Percentiles rank a stretch among this genome's conserved stretches.
These are phyloP conservation scores for Polymixis flavicincta DNA, from an alignment of 2,888 invertebrate species.

Conservation along the genomic window DNA sequence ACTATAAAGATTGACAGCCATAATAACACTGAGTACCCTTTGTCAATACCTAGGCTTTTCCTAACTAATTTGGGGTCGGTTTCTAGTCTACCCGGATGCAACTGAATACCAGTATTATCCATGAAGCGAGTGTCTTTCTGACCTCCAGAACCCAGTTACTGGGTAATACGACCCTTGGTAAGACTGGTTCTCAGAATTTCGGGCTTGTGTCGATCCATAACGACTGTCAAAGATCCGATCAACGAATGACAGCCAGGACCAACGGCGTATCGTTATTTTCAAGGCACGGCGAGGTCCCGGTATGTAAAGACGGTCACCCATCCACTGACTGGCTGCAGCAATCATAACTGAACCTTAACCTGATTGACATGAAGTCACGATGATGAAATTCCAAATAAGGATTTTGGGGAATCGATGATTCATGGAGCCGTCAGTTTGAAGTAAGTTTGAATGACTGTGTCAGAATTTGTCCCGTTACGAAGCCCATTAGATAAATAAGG, in stretches of 20 bases:
- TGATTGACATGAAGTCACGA: too few relatives aligned
- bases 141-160: too few relatives aligned
- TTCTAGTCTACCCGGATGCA: too few relatives aligned
- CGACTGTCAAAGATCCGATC: background rate
- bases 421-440: conserved; percentile 12
- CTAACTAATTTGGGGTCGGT: too few relatives aligned
- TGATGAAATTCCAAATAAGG: background rate
- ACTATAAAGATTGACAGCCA: too few relatives aligned
- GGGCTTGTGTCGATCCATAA: background rate
- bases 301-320: background rate
- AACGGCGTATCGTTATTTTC: background rate
- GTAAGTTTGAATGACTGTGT: conserved; percentile 4
- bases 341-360: background rate
- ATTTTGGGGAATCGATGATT: conserved; percentile 23
- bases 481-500: conserved; percentile 47
- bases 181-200: background rate
- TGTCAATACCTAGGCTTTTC: too few relatives aligned
- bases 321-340: background rate
- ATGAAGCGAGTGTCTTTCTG: too few relatives aligned
- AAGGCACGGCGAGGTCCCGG: too few relatives aligned
- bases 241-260: background rate
- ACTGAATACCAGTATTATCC: too few relatives aligned
- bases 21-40: too few relatives aligned
- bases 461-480: conserved; percentile 33
- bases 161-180: background rate